Base-by-base conservation (phyloP, 2,888 invertebrate genomes). In the Leptopilina drosophilae region DNA sequence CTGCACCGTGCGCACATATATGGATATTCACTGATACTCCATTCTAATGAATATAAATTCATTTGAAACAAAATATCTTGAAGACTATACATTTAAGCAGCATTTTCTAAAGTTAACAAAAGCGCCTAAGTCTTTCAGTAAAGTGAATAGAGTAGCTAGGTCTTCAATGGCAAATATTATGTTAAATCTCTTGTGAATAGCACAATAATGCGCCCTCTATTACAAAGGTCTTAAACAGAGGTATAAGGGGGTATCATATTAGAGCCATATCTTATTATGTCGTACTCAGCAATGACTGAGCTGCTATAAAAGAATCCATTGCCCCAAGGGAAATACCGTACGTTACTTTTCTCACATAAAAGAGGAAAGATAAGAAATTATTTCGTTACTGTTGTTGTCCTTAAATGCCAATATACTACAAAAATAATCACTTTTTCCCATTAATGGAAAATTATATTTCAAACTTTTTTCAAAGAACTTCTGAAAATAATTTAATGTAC, bases 81-180 rank as follows among this genome's bases (percentile, higher is more conserved):
- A 33, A 33, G 1, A 33, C 33, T 33, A 33, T 33, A 33, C 2
- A 33, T 2, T 33, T 33, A 33, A 33, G 33, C 5, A 79, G 82
- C 84, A 86, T 85, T 87, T 84, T 86, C 85, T 84, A 83, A 84
- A 82, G 83, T 79, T 77, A 78, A 67, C 26, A 84, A 33, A 33
- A 33, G 33, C 33, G 33, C 33, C 33, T 2, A 33, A 33, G 33
- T 33, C 33, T 33, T 33, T 33, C 33, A 33, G 33, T 33, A 33
- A 33, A 33, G 33, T 33, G 85, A 87, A 86, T 88, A 82, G 87
- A 80, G 84, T 84, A 81, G 82, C 82, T 86, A 86, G 90, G 85
- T 82, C 90, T 91, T 90, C 91, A 88, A 91, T 91, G 85, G 90
- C 88, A 91, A 91, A 91, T 91, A 91, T 91, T 91, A 91, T 91